Evolutionary conservation across 1,140 invertebrate genomes (phyloP).

Genomic region (Lysiphlebus fabarum): DNA sequence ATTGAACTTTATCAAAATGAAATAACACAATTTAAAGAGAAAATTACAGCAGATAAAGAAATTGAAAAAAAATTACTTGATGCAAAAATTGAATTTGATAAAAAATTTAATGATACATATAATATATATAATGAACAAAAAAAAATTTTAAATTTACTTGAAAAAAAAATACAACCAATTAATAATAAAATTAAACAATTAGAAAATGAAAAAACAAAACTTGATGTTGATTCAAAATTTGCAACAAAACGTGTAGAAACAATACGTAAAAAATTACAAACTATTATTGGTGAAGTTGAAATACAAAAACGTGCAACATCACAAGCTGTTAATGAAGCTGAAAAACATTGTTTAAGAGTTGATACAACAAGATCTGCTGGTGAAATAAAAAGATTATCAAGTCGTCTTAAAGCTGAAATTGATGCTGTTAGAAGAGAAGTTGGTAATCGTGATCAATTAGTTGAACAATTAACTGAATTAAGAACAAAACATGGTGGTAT

Average conservation of each 20-base stretch:
- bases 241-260: background rate
- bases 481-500: conserved; percentile 33
- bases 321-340: conserved; percentile 38
- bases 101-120: no score
- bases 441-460: conserved; percentile 37
- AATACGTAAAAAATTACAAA: conserved; percentile 28
- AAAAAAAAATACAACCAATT: conserved; percentile 31
- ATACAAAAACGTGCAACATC: conserved; percentile 36
- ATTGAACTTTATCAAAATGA: no score
- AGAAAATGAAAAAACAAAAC: conserved; percentile 2
- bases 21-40: no score
- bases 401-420: conserved; percentile 33
- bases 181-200: conserved; percentile 26
- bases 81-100: conserved; percentile 2
- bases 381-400: conserved; percentile 29
- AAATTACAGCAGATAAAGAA: conserved; percentile 30
- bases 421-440: conserved; percentile 34
- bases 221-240: conserved; percentile 8
- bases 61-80: conserved; percentile 40
- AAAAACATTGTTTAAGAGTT: conserved; percentile 46
- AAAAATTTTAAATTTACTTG: conserved; percentile 28
- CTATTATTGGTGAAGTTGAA: conserved; percentile 30
- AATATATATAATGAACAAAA: no score
- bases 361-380: conserved; percentile 40
- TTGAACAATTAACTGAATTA: conserved; percentile 34